Conservation (phyloP, 2,888 invertebrate genomes). For the Drosophila buzzatii region DNA sequence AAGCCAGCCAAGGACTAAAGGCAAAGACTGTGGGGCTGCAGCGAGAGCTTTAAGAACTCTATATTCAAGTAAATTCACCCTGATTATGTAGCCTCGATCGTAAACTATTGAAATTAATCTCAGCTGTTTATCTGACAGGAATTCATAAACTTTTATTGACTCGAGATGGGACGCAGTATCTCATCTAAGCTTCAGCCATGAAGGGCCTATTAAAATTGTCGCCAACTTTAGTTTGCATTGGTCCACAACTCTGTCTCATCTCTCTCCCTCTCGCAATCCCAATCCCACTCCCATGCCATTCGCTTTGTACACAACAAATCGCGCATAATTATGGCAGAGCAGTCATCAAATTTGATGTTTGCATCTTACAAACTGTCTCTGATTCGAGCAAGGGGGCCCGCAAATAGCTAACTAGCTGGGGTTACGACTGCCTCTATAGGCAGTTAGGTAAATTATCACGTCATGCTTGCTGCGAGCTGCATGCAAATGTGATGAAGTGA, state of each 20-base stretch:
- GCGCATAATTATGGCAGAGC: slow-evolving; percentile 69
- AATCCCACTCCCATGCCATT: neutral
- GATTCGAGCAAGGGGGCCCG: slow-evolving; percentile 35
- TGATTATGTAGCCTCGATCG: neutral
- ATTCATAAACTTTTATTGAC: slow-evolving; percentile 39
- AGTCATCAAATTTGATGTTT: slow-evolving; percentile 70
- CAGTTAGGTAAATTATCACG: slow-evolving; percentile 67
- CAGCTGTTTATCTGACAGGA: slow-evolving; percentile 17
- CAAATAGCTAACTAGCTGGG: slow-evolving; percentile 15
- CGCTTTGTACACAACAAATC: slow-evolving; percentile 40
- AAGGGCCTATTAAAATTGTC: slow-evolving; percentile 49
- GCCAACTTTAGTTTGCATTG: slow-evolving; percentile 7
- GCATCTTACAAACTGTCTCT: slow-evolving; percentile 61
- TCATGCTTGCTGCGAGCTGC: slow-evolving; percentile 48
- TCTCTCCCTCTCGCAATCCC: neutral
- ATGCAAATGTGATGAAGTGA: slow-evolving; percentile 39
- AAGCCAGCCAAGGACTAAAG: neutral
- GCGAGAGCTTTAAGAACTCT: neutral
- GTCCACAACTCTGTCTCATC: neutral
- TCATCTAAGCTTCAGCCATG: slow-evolving; percentile 22
- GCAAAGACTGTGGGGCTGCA: neutral
- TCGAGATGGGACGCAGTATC: neutral
- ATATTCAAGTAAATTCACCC: neutral
- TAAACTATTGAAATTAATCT: slow-evolving; percentile 15
- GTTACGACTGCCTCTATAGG: slow-evolving; percentile 5